Evolutionary conservation across 2,113 vertebrate genomes (phyloP), one percentile per base, ranked within the genome.

Genomic region (Ailuropoda melanoleuca): DNA sequence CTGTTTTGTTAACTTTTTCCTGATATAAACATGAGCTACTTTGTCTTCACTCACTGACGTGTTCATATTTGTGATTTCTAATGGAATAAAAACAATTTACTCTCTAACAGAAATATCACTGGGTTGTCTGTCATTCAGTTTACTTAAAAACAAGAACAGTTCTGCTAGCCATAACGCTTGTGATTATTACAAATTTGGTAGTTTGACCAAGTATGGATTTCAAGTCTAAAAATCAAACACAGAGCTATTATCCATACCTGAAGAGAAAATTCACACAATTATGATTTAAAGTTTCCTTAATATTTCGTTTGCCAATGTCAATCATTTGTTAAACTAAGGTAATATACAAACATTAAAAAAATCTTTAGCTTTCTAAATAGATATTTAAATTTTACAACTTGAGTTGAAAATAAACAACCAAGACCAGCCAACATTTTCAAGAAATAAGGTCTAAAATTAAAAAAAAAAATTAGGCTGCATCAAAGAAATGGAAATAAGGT

Each of bases 1-100:
- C 29, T 88, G n/a, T 95, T 70, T 87, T 95, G 17, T 88, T 74
- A 43, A 80, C 6, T 68, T 91, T 70, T 43, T 58, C 66, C 74
- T 72, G 43, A 37, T 64, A 64, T 21, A 82, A 92, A 88, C 29
- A 88, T 81, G 72, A 72, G 62, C 39, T 10, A 82, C 53, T 95
- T 95, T 87, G 74, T 92, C 74, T 87, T 91, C 29, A 74, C 24
- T 17, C 74, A 62, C 95, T 46, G n/a, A 81, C 39, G 55, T 88
- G 26, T 74, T 88, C 21, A 15, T 72, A 46, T 48, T 62, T 92
- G 55, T 93, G 46, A 88, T 56, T 88, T 93, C 68, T 83, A 92
- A 74, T 7, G 88, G 50, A 53, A 19, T 58, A 53, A 53, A 72
- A 92, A 62, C 14, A 81, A 92, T 92, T 48, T 48, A 74, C 31